These are phyloP conservation scores for Pilophorus perplexus DNA, from an alignment of 2,888 invertebrate genomes.

Conservation along the genomic window DNA sequence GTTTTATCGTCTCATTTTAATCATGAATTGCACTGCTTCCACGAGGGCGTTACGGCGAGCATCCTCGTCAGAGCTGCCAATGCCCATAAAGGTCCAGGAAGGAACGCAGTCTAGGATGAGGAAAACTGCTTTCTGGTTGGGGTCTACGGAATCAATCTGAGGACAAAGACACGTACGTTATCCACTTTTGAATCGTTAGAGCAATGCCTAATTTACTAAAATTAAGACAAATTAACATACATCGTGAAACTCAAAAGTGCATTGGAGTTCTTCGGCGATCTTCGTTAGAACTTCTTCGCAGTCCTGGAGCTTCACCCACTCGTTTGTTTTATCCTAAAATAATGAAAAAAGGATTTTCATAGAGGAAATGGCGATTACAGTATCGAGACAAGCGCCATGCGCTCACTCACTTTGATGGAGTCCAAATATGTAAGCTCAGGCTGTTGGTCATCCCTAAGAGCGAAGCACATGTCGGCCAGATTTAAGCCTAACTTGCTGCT, in stretches of 20 bases:
- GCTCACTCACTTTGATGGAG: conserved; percentile 3
- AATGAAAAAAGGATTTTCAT: too few species aligned
- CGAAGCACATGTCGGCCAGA: neutral
- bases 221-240: too few species aligned
- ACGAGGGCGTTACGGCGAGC: neutral
- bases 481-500: neutral
- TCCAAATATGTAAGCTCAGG: conserved; percentile 17
- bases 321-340: too few species aligned
- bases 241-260: neutral
- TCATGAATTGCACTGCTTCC: conserved; percentile 5
- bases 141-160: neutral
- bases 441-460: conserved; percentile 2
- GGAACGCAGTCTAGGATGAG: neutral
- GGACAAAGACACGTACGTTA: too few species aligned
- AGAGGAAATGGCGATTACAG: too few species aligned
- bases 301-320: too few species aligned
- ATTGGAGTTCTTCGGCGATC: conserved; percentile 3
- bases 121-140: neutral
- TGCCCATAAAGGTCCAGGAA: conserved; percentile 20
- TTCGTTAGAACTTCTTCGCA: neutral
- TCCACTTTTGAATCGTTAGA: too few species aligned
- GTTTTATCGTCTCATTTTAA: conserved; percentile 17
- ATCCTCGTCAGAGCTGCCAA: neutral
- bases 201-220: too few species aligned
- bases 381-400: too few species aligned